phyloP scores from a whole-genome alignment of 2,797 vertebrate genomes.

The Bovichtus diacanthus region DNA sequence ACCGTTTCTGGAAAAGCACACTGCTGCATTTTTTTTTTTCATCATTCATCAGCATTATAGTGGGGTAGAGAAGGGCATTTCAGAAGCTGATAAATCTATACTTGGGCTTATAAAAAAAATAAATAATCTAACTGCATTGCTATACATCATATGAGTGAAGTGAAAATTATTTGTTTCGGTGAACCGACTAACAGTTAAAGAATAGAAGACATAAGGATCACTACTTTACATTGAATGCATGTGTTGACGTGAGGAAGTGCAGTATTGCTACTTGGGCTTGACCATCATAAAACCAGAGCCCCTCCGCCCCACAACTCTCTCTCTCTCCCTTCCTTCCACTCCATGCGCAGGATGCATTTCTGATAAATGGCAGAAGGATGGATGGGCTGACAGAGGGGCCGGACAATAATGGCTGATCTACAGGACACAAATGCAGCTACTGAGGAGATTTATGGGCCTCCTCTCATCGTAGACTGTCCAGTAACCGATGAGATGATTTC shows the following conservation, averaged over 20 bases:
- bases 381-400: constrained; percentile 96
- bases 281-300: constrained; percentile 41
- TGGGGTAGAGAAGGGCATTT: background rate
- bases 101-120: too few species aligned
- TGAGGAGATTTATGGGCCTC: constrained; percentile 92
- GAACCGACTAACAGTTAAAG: background rate
- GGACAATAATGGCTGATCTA: constrained; percentile 99
- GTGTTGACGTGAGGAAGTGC: background rate
- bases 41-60: background rate
- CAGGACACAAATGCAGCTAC: constrained; percentile 96
- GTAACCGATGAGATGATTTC: constrained; percentile 96
- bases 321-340: constrained; percentile 43
- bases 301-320: constrained; percentile 11
- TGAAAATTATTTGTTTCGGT: background rate
- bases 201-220: background rate
- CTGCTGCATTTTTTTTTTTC: too few species aligned
- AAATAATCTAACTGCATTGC: background rate
- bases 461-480: constrained; percentile 90
- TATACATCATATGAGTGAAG: background rate
- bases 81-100: too few species aligned
- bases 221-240: background rate
- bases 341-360: constrained; percentile 88
- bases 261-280: constrained; percentile 36
- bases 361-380: constrained; percentile 98
- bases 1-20: background rate